Evolutionary conservation across 2,113 vertebrate species (phyloP).

Genomic region (Puma concolor): DNA sequence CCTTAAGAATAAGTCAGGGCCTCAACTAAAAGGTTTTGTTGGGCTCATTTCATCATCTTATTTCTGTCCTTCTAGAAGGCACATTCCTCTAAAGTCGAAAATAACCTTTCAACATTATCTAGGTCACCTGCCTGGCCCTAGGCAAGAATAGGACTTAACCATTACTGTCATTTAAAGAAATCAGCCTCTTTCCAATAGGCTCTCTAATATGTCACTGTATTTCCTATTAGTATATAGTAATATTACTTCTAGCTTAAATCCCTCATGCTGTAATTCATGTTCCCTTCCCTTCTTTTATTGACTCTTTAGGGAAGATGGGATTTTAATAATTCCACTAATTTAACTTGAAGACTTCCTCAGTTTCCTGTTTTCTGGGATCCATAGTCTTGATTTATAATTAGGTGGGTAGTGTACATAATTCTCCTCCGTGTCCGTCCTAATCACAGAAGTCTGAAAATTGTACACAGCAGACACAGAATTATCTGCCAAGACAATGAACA

Average conservation of each 20-base stretch:
- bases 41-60: constrained; percentile 33
- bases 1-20: not conserved
- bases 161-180: not conserved
- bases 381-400: constrained; percentile 33
- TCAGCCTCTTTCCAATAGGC: not conserved
- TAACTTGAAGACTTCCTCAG: not conserved
- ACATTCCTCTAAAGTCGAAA: constrained; percentile 50
- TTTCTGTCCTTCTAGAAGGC: not conserved
- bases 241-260: not conserved
- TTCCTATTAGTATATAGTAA: not conserved
- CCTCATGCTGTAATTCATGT: not conserved
- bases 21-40: constrained; percentile 47
- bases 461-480: not conserved
- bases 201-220: constrained; percentile 25
- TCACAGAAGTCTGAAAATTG: not conserved
- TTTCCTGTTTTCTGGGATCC: constrained; percentile 33
- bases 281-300: not conserved
- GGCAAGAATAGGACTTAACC: constrained; percentile 27
- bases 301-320: not conserved
- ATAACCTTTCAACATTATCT: constrained; percentile 47
- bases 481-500: not conserved
- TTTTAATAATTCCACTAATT: constrained; percentile 48
- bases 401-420: not conserved
- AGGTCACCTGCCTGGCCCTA: not conserved
- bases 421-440: not conserved